A percentile compares a stretch with the other conserved stretches of the same genome.
Conservation (phyloP, 2,888 invertebrate species). For the Acrobasis suavella region DNA sequence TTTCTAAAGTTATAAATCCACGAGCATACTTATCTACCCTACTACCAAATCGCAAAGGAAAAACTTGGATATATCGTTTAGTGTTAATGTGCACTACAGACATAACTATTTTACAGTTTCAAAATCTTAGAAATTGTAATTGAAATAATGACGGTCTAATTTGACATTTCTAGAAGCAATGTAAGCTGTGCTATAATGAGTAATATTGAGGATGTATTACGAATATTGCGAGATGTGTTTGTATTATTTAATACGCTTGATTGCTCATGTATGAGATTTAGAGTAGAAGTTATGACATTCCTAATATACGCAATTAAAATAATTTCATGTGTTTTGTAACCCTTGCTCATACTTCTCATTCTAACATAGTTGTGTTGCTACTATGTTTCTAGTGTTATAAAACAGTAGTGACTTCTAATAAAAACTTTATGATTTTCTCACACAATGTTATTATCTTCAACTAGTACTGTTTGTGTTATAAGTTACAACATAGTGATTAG, state of each 20-base stretch:
- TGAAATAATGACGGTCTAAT: no score
- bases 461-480: not conserved
- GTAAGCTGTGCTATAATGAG: no score
- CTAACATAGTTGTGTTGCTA: not conserved
- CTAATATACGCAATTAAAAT: not conserved
- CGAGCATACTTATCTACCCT: no score
- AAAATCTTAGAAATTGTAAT: no score
- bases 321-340: not conserved
- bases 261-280: not conserved
- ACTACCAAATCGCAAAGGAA: no score
- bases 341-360: not conserved
- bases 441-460: not conserved
- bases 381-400: not conserved
- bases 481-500: not conserved
- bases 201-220: not conserved
- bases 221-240: not conserved
- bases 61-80: no score
- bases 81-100: no score
- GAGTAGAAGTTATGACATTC: not conserved
- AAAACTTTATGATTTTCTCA: not conserved
- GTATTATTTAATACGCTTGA: not conserved
- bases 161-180: no score
- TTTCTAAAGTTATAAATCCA: no score
- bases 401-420: not conserved
- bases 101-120: no score